Percentiles rank a stretch among this genome's conserved stretches.
Conservation (phyloP, 2,113 vertebrate genomes). For the Cochlearius cochlearius region DNA sequence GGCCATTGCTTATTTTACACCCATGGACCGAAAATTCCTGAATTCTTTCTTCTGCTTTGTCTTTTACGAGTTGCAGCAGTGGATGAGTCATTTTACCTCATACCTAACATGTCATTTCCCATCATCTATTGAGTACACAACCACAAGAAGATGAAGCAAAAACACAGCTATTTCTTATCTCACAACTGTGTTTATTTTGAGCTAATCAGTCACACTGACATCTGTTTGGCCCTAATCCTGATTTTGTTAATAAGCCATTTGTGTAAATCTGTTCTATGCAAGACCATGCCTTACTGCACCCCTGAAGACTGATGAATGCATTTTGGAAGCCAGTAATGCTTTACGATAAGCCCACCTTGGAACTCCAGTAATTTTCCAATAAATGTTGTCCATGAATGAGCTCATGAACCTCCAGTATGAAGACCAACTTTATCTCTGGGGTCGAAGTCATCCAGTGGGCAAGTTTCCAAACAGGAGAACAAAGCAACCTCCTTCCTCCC, state of each 20-base stretch:
- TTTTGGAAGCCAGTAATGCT: conserved; percentile 68
- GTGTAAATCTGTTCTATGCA: conserved; percentile 52
- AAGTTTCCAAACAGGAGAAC: conserved; percentile 39
- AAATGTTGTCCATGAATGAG: conserved; percentile 35
- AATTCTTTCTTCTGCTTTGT: conserved; percentile 24
- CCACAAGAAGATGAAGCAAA: conserved; percentile 59
- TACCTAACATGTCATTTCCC: conserved; percentile 50
- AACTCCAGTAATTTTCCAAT: conserved; percentile 52
- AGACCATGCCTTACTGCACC: conserved; percentile 15
- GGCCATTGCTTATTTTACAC: conserved; percentile 38
- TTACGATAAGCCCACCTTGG: conserved; percentile 61
- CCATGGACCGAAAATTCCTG: conserved; percentile 19
- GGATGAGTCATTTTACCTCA: conserved; percentile 46
- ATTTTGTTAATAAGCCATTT: conserved; percentile 45
- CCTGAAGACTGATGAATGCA: conserved; percentile 66
- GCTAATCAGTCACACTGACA: conserved; percentile 71
- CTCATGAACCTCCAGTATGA: conserved; percentile 47
- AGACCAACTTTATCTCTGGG: conserved; percentile 53
- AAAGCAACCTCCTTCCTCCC: background rate
- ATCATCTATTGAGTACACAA: background rate
- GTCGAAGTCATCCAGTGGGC: conserved; percentile 12
- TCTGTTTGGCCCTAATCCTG: conserved; percentile 53
- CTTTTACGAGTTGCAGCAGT: background rate
- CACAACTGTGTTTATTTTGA: conserved; percentile 58
- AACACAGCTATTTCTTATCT: conserved; percentile 62